Percentiles rank a stretch among this genome's conserved stretches.
Conservation (phyloP, 92 coral and sea anemone species). For the Umimayanthus kanabou region DNA sequence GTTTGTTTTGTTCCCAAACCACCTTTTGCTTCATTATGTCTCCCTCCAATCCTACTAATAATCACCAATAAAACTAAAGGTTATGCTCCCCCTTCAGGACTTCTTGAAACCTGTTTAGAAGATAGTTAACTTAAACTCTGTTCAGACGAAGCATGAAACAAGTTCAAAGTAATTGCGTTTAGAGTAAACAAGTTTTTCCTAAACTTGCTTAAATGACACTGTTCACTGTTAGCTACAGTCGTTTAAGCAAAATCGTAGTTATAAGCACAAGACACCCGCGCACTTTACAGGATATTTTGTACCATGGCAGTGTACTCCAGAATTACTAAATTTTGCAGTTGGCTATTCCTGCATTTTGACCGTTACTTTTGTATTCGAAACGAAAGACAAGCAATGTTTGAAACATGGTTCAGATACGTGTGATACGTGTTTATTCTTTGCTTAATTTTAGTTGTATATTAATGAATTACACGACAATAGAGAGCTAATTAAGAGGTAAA, state of each 20-base stretch:
- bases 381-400: background rate
- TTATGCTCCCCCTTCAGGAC: too few relatives aligned
- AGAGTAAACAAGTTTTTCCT: background rate
- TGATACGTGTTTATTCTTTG: background rate
- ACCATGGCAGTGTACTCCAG: too few relatives aligned
- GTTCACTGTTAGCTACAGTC: background rate
- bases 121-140: background rate
- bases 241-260: background rate
- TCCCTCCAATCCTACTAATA: too few relatives aligned
- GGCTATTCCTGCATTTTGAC: background rate
- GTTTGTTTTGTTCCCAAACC: too few relatives aligned
- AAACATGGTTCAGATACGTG: background rate
- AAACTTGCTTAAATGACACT: background rate
- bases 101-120: too few relatives aligned
- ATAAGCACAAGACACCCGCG: background rate
- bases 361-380: background rate
- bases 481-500: too few relatives aligned
- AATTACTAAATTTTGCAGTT: too few relatives aligned
- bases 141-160: background rate
- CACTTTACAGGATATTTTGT: background rate
- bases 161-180: background rate
- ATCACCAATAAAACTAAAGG: too few relatives aligned
- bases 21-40: too few relatives aligned
- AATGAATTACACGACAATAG: too few relatives aligned
- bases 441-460: background rate